Base-by-base conservation (phyloP, 2,888 invertebrate species). In the Drymonia ruficornis region DNA sequence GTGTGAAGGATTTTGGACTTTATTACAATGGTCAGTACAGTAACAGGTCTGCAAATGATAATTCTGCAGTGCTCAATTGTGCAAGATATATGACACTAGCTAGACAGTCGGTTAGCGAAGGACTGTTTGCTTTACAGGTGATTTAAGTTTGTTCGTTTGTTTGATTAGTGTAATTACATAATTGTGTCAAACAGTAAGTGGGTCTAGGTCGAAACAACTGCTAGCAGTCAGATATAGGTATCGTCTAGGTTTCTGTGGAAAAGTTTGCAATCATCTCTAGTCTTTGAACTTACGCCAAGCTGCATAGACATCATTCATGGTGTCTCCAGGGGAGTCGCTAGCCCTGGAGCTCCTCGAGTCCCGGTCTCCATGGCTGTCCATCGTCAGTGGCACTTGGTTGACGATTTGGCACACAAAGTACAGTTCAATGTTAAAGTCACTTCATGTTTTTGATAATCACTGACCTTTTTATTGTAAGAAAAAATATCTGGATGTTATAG, bases 231-330 rank as follows among this genome's bases (percentile, higher is more conserved):
- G 40, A 16, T 40, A 2, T 40, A 40, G 40, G 0, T 8, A 15
- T 40, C 9, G 40, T 15, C 16, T 40, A 15, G 40, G 8, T 40
- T 15, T 15, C 40, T n/a, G n/a, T n/a, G n/a, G n/a, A n/a, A n/a
- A n/a, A n/a, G n/a, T n/a, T n/a, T n/a, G n/a, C n/a, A n/a, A n/a
- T n/a, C n/a, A n/a, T n/a, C n/a, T n/a, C n/a, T n/a, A n/a, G n/a
- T n/a, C n/a, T 18, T 42, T 40, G 2, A 15, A 40, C 94, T 94
- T 84, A 95, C 94, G 94, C 94, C 94, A 95, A 12, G 94, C 94
- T 45, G 94, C 94, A 71, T 94, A 94, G 18, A 94, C 94, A 72
- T 94, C 94, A 74, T 94, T 94, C 93, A 94, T 94, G 74, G 94
- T 94, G 77, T 94, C 94, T 60, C 90, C 94, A 53, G 93, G 94